Percentiles rank a stretch among this genome's conserved stretches.
Conservation (phyloP, 2,888 invertebrate genomes). For the Sarcophaga caerulescens region DNA sequence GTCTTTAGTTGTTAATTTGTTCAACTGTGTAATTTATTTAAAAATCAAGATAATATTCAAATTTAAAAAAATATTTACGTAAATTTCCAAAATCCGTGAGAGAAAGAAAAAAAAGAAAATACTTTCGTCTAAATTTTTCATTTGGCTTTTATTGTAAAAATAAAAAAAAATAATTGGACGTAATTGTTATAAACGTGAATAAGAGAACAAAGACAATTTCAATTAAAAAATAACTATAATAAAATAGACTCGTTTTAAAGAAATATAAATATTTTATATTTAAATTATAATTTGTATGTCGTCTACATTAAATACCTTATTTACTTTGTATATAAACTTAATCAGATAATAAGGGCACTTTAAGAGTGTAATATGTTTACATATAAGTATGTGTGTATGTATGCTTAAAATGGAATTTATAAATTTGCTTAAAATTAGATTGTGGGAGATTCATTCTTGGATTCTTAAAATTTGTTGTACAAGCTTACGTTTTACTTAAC, state of each 20-base stretch:
- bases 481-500: conserved; percentile 9
- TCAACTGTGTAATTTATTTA: no score
- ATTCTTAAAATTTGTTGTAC: conserved; percentile 27
- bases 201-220: background rate
- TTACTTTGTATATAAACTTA: conserved; percentile 43
- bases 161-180: conserved; percentile 25
- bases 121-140: no score
- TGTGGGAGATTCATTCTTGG: conserved; percentile 34
- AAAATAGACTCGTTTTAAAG: no score
- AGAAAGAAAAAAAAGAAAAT: no score
- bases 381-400: background rate
- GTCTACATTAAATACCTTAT: conserved; percentile 31
- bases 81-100: no score
- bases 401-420: conserved; percentile 24
- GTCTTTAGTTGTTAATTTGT: no score
- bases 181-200: conserved; percentile 30
- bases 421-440: conserved; percentile 42
- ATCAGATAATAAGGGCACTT: conserved; percentile 63
- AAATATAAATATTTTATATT: background rate
- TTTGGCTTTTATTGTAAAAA: background rate
- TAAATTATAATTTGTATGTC: conserved; percentile 20
- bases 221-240: background rate
- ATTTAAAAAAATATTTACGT: background rate
- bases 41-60: background rate
- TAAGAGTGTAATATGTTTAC: conserved; percentile 46